Base-by-base conservation (phyloP, 1,140 invertebrate genomes). In the Steinernema khuongi region DNA sequence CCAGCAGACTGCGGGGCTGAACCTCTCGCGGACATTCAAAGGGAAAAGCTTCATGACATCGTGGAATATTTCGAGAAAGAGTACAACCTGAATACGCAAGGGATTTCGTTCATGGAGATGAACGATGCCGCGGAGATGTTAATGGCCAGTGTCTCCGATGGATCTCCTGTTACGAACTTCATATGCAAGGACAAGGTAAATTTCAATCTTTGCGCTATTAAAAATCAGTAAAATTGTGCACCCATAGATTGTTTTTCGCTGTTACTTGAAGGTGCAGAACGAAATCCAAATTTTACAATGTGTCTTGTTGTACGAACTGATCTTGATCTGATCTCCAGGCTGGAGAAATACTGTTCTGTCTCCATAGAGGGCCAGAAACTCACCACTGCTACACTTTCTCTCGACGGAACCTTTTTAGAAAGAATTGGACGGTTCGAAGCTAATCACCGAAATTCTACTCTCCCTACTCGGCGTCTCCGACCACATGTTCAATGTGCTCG, bases 381-480 rank as follows among this genome's bases (percentile, higher is more conserved):
- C n/a, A n/a, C n/a, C n/a, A n/a, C n/a, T n/a, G n/a, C n/a, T n/a
- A n/a, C n/a, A n/a, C n/a, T n/a, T n/a, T n/a, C n/a, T n/a, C n/a
- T n/a, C 19, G 4, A 14, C 26, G 4, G 22, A 14, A 4, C 19
- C 19, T 7, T 11, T 60, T 60, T 26, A 60, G 50, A 26, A 26
- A 7, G 50, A 60, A 7, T 26, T 60, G 11, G 7, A 60, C 7
- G 50, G 19, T 22, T 22, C 19, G 14, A 60, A 60, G 7, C 50
- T 60, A 4, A 7, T n/a, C 50, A 60, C 14, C 4, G 70, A 71
- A 29, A 33, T 71, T 41, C 68, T 69, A n/a, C n/a, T 18, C 7
- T 72, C 50, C 50, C n/a, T 71, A 18, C 22, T 71, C n/a, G 70
- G 70, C 14, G 28, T 67, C 7, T 71, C 70, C 29, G 50, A 71